Evolutionary conservation across 2,113 vertebrate species (phyloP), one percentile per base, ranked within the genome.

Genomic region (Ceyx melanurus): DNA sequence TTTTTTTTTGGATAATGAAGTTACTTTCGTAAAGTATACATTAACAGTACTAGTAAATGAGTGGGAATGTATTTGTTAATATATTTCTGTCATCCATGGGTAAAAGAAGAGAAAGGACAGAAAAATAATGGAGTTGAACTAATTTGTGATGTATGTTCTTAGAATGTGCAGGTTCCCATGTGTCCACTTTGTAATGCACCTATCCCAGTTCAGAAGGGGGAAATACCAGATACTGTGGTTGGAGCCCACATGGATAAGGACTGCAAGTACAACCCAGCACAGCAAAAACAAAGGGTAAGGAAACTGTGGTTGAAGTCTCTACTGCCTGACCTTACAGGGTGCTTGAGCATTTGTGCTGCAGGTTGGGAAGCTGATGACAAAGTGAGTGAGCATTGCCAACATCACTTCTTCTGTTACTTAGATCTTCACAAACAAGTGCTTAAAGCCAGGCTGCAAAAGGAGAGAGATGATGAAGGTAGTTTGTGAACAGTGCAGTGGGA

Each of bases 141-240:
- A 22, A 56, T 13, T 4, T 31, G 16, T 86, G 46, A 43, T 86
- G 4, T 37, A 2, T 94, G 4, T 86, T 67, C 73, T 37, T n/a
- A 99, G 99, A 98, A 99, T 83, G 90, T 99, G 54, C 99, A 98
- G 93, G 99, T 99, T 62, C 99, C 99, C 0, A 98, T 99, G 11
- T 99, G 99, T 90, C 99, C 99, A 0, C 96, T 99, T 56, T 99
- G 99, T 94, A 98, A 98, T 46, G 81, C 10, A 4, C 98, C 99
- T 1, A 86, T 99, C 77, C 98, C 99, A 2, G 67, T 99, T 25
- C 98, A 95, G 85, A 98, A 96, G 93, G 99, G 99, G 43, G 98
- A 99, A 94, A 97, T 98, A 86, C 98, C 98, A 11, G 99, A 99
- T 70, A 86, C 98, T 65, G 98, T 98, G 93, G 99, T 99, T 4